phyloP scores from a whole-genome alignment of 2,113 vertebrate genomes.

The Australoheros scitulus region DNA sequence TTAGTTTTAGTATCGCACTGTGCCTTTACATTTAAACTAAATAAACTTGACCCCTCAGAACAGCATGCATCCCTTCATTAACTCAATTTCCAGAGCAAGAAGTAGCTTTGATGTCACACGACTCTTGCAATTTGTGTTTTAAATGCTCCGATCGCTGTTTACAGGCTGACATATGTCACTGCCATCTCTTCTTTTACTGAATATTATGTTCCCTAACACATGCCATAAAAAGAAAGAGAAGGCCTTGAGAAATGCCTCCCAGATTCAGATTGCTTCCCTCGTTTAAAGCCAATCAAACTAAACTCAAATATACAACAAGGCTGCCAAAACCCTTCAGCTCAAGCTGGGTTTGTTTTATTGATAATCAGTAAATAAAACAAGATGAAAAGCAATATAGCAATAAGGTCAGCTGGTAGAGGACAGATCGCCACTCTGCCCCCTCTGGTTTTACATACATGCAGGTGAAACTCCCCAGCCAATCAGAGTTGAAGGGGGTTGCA shows the following conservation, averaged over 20 bases:
- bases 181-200: neutral
- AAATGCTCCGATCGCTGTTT: neutral
- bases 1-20: conserved; percentile 5
- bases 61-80: neutral
- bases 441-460: neutral
- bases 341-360: too few species aligned
- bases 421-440: neutral
- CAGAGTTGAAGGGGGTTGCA: neutral
- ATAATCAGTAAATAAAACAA: too few species aligned
- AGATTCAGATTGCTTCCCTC: too few species aligned
- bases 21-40: neutral
- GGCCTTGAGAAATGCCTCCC: neutral
- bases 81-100: neutral
- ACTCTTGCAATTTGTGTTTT: neutral
- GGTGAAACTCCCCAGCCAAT: neutral
- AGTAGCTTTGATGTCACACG: neutral
- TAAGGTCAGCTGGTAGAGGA: neutral
- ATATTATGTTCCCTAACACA: neutral
- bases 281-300: too few species aligned
- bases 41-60: neutral
- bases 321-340: too few species aligned
- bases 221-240: neutral
- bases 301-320: too few species aligned
- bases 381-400: neutral
- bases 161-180: neutral